A percentile compares a stretch with the other conserved stretches of the same genome.
Evolutionary conservation across 2,888 invertebrate species (phyloP).

Genomic region (Pharmacophagus antenor): DNA sequence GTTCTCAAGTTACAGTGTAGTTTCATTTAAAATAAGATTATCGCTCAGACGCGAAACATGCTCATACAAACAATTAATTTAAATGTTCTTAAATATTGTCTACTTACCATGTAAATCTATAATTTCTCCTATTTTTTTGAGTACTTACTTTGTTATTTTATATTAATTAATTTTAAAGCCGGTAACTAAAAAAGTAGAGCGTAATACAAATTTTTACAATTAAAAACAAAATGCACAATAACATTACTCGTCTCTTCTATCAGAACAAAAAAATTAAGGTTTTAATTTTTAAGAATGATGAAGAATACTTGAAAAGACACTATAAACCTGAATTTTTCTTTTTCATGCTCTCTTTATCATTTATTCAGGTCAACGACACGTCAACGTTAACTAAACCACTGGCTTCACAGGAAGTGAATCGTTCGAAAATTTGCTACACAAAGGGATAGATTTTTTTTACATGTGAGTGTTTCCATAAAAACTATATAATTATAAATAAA

Average conservation of each 20-base stretch:
- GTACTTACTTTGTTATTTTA: too few species aligned
- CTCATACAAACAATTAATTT: too few species aligned
- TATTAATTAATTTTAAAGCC: not conserved
- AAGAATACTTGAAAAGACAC: conserved; percentile 17
- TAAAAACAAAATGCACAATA: not conserved
- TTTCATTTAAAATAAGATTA: too few species aligned
- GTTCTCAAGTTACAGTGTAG: too few species aligned
- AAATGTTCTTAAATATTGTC: too few species aligned
- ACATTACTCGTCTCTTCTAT: not conserved
- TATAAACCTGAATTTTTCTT: conserved; percentile 14
- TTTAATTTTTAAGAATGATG: not conserved
- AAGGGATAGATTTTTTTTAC: not conserved
- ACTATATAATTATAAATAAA: not conserved
- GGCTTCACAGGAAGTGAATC: conserved; percentile 16
- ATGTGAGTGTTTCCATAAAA: too few species aligned
- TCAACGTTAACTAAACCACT: conserved; percentile 6
- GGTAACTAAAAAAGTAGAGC: too few species aligned
- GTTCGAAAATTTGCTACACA: conserved; percentile 9
- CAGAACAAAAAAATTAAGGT: not conserved
- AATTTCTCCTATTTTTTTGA: too few species aligned
- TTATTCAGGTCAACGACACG: conserved; percentile 24
- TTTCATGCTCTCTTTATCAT: conserved; percentile 20
- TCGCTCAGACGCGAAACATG: too few species aligned
- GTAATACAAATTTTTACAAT: not conserved
- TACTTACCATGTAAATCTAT: too few species aligned